Evolutionary conservation across 37 sponge, comb jelly and placozoan species (phyloP), one percentile per base, ranked within the genome.

Genomic region (Bolinopsis microptera): DNA sequence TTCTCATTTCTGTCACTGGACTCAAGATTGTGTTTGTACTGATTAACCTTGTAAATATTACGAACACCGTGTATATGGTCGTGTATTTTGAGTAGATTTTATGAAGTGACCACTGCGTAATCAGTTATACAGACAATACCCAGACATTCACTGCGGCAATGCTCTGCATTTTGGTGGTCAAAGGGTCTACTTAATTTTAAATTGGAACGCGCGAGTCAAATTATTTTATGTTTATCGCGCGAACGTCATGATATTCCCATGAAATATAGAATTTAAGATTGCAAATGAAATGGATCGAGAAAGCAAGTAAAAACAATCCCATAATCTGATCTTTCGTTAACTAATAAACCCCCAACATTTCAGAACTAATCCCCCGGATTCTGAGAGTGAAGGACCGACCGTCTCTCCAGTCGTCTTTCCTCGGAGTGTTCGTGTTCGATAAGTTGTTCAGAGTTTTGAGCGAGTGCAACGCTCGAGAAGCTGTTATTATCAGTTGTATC

Each of bases 351-450:
- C n/a, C n/a, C n/a, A n/a, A n/a, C n/a, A 26, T 27, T 86, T 86
- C 61, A 86, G 90, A 41, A 18, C 61, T 86, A 3, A 86, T 86
- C n/a, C 90, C 90, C 41, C 41, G 90, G 27, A 86, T 86, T 16
- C 61, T 86, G 5, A 24, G 90, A 33, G 90, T 86, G 0, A 86
- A 86, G 61, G 90, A 86, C 31, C n/a, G 90, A 2, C 90, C 90
- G 8, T 86, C 90, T 13, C 61, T 86, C 26, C 90, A 86, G 36
- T 86, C 90, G 0, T 39, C 90, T 16, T 86, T 86, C 28, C 90
- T 86, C 0, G 90, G 90, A 24, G 90, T 86, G 31, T 35, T 38
- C 39, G 90, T 86, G 30, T 86, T 86, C 31, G 90, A 86, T n/a
- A 86, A 41, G 30, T 27, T 86, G 37, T 32, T 77, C 35, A 27